Evolutionary conservation across 2,113 vertebrate species (phyloP), one percentile per base, ranked within the genome.

Genomic region (Callospermophilus lateralis): DNA sequence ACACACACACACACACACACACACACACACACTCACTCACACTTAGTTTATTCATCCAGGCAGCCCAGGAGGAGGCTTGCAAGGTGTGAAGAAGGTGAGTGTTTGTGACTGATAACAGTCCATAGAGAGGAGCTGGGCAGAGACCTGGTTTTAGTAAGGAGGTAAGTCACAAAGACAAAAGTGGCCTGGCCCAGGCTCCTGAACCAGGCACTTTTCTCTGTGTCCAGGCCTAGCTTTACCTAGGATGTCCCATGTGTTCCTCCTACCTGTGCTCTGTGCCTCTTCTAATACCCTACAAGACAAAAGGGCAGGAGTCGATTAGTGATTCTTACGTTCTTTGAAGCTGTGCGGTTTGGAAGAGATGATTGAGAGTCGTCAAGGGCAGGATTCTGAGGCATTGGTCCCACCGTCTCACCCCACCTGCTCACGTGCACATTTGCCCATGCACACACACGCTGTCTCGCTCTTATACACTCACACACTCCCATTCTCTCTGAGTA

Each of bases 401-500:
- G 39, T 68, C 22, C 6, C 30, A 32, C 55, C 48, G 1, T 2
- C 68, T 73, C 1, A 32, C 6, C n/a, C 42, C n/a, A 34, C 3
- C 3, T 0, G 90, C 55, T 87, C 39, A 37, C 26, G 30, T 6
- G 16, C 30, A 20, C 30, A 34, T 6, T 2, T 9, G 11, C 3
- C 58, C 24, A 17, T 28, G 4, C 37, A 20, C 24, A 22, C 61
- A 24, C 58, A 53, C 4, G 7, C 30, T 42, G 16, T 34, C 48
- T 13, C 1, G 3, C 13, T 58, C 5, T 0, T 1, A 30, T 2
- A 28, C 16, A 39, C 13, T 9, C 7, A 4, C 1, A 1, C 30
- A 24, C 8, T 15, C 51, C 53, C 13, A 3, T n/a, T 86, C 45
- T 72, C 19, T 80, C 12, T 48, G 58, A 84, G 15, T 34, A 34